Conservation (phyloP, 1,140 invertebrate genomes). For the Cardiocondyla obscurior region DNA sequence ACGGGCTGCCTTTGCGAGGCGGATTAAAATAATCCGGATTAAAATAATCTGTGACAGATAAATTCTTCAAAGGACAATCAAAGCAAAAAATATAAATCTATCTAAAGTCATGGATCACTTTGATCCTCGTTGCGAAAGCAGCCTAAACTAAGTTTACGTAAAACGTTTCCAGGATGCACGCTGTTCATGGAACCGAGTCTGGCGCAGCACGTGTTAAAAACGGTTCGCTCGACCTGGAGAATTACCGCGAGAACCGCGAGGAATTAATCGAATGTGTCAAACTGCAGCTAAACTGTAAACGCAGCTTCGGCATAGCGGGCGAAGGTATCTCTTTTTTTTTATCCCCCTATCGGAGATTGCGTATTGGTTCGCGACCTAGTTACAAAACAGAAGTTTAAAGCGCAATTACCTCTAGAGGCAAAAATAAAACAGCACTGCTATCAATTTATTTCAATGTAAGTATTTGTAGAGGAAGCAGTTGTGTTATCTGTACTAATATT, state of each 20-base stretch:
- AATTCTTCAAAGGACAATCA: no score
- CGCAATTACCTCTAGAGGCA: neutral
- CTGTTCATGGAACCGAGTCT: no score
- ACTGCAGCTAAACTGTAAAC: neutral
- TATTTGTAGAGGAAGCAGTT: neutral
- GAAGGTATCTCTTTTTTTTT: neutral
- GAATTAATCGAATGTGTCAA: neutral
- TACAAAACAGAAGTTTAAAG: conserved; percentile 27
- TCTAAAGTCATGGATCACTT: no score
- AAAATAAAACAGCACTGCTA: neutral
- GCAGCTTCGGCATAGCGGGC: neutral
- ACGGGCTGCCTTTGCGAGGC: no score
- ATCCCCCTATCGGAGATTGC: neutral
- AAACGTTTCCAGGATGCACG: neutral
- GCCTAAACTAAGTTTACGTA: no score
- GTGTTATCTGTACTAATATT: neutral
- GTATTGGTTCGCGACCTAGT: conserved; percentile 5
- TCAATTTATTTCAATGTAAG: neutral
- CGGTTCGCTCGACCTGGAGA: neutral
- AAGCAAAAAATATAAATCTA: no score
- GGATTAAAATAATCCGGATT: no score
- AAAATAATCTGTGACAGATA: no score
- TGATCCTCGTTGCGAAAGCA: no score
- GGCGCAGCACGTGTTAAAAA: neutral
- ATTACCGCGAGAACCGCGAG: neutral